Base-by-base conservation (phyloP, 2,888 invertebrate genomes). In the Stenoptilia bipunctidactyla region DNA sequence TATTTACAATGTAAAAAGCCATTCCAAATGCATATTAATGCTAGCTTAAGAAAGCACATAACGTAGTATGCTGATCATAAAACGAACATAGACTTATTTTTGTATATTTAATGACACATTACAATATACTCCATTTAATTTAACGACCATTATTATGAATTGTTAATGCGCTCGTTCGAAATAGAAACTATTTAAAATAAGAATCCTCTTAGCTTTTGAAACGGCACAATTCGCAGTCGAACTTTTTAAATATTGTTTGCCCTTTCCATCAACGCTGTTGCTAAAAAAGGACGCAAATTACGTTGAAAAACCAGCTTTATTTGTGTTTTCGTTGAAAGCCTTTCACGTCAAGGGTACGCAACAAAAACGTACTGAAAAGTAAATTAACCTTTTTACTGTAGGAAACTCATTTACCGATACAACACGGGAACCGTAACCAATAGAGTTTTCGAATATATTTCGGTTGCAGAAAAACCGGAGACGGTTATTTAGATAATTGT, bases 331-430 rank as follows among this genome's bases (percentile, higher is more conserved):
- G 41, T 37, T 42, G 40, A 49, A 53, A 54, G 51, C 57, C 58
- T 55, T 66, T 62, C 58, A 58, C 53, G 49, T 60, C 54, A 48
- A 53, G 53, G 55, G 52, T 50, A 34, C 53, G 48, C 51, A 61
- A 65, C 65, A 63, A 66, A 66, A 68, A 65, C 56, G 53, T 50
- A 58, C 58, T 63, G 66, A 65, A 69, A 71, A 71, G 65, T 68
- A 73, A 79, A 76, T 79, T 72, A 77, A 70, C 72, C 67, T 72
- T 66, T 63, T 58, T 61, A 50, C 56, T 60, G 52, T 59, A 59
- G 62, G 67, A 70, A 79, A 75, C 73, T 77, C 77, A 79, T 79
- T 80, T 79, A 76, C 68, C 74, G 73, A 74, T 77, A 79, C 75
- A 70, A 76, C 75, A 76, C 68, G 62, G 66, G 60, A 53, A 55